A percentile compares a stretch with the other conserved stretches of the same genome.
Evolutionary conservation across 2,888 invertebrate species (phyloP).

Genomic region (Gnatocerus cornutus): DNA sequence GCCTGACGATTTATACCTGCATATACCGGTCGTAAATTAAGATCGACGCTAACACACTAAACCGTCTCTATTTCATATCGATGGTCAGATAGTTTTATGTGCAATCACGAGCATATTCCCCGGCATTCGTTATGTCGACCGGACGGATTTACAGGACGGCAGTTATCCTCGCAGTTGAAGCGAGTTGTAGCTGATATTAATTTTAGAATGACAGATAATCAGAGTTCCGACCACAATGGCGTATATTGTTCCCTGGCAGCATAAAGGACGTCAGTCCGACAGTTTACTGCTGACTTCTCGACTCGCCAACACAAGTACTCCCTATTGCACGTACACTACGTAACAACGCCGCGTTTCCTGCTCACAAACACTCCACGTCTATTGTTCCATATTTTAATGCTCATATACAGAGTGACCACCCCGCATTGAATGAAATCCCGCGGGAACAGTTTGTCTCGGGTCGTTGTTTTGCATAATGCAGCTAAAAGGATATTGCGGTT

Average conservation of each 20-base stretch:
- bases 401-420: neutral
- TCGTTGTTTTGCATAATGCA: too few relatives aligned
- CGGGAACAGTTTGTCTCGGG: too few relatives aligned
- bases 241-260: slow-evolving; percentile 53
- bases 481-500: too few relatives aligned
- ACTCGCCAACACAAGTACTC: slow-evolving; percentile 40
- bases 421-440: neutral
- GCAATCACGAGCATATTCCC: slow-evolving; percentile 58
- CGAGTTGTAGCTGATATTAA: slow-evolving; percentile 60
- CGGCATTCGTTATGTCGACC: slow-evolving; percentile 58
- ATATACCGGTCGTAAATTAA: slow-evolving; percentile 35
- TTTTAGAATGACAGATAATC: slow-evolving; percentile 61
- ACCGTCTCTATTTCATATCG: slow-evolving; percentile 42
- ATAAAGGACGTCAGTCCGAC: slow-evolving; percentile 48
- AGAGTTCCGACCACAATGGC: slow-evolving; percentile 56
- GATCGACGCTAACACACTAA: slow-evolving; percentile 29
- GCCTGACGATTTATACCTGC: slow-evolving; percentile 12
- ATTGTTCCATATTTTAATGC: slow-evolving; percentile 37
- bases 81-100: slow-evolving; percentile 58
- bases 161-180: slow-evolving; percentile 58
- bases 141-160: slow-evolving; percentile 59
- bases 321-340: slow-evolving; percentile 26
- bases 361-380: slow-evolving; percentile 19
- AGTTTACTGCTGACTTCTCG: slow-evolving; percentile 46
- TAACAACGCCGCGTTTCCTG: slow-evolving; percentile 23